Percentiles rank a stretch among this genome's conserved stretches.
Evolutionary conservation across 2,113 vertebrate species (phyloP).

Genomic region (Oncorhynchus keta): DNA sequence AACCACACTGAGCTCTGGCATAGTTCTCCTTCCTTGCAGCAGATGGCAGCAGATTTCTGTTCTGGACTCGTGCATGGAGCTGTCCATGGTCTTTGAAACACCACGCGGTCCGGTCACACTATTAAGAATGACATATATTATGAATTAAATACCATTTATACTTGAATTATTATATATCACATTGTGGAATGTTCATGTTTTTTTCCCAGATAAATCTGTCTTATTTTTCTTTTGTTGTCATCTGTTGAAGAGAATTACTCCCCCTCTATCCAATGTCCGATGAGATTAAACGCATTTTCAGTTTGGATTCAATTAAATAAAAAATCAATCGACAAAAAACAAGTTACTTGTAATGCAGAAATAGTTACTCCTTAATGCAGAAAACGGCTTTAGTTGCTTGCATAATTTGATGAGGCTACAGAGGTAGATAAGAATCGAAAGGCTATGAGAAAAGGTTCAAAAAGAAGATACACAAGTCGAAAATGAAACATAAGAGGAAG

Average conservation of each 20-base stretch:
- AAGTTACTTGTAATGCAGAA: background rate
- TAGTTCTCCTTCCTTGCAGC: slow-evolving; percentile 28
- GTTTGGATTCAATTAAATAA: too few relatives aligned
- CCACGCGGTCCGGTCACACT: background rate
- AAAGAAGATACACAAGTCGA: background rate
- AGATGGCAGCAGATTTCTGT: slow-evolving; percentile 65
- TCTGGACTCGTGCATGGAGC: slow-evolving; percentile 21
- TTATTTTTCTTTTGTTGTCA: background rate
- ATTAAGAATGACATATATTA: background rate
- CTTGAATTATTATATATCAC: background rate
- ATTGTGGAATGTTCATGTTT: background rate
- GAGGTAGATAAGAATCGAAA: background rate
- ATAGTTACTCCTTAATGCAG: background rate
- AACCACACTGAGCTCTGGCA: background rate
- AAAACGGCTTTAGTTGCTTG: background rate
- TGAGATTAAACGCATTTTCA: too few relatives aligned
- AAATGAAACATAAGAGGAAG: background rate
- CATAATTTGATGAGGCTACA: background rate
- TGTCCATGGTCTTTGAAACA: slow-evolving; percentile 61
- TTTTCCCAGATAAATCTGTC: background rate
- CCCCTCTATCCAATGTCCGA: too few relatives aligned
- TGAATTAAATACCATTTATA: background rate
- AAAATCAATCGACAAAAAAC: too few relatives aligned
- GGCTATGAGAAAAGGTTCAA: background rate
- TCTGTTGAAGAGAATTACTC: background rate